A percentile compares a stretch with the other conserved stretches of the same genome.
phyloP scores from a whole-genome alignment of 2,888 invertebrate species.

The Idaea straminata region DNA sequence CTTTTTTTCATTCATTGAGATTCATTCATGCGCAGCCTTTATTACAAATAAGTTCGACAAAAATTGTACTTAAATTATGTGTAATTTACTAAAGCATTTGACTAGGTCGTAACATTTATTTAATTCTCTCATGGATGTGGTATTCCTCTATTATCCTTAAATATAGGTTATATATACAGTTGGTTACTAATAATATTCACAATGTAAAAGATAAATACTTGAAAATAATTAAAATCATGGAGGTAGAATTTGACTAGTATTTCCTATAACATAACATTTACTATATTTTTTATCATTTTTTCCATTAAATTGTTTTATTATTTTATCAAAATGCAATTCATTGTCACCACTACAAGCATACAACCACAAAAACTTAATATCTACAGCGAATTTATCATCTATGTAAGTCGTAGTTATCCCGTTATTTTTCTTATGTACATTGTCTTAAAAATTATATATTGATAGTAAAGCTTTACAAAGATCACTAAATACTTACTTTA shows the following conservation, averaged over 20 bases:
- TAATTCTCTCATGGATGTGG: background rate
- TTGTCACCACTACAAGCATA: conserved; percentile 34
- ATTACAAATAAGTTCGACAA: background rate
- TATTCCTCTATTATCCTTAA: background rate
- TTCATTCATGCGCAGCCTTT: background rate
- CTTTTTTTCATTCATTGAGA: background rate
- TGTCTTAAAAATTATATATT: conserved; percentile 49
- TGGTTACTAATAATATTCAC: background rate
- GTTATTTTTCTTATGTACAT: conserved; percentile 71
- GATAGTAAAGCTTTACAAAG: conserved; percentile 67
- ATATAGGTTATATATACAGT: background rate
- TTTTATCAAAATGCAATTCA: conserved; percentile 25
- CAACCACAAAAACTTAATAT: conserved; percentile 30
- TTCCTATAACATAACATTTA: conserved; percentile 7
- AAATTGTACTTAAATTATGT: background rate
- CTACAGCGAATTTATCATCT: conserved; percentile 41
- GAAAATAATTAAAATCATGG: background rate
- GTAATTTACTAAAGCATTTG: conserved; percentile 1
- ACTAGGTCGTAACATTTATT: background rate
- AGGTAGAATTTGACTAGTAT: background rate
- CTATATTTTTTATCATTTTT: conserved; percentile 1
- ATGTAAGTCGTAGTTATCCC: conserved; percentile 80
- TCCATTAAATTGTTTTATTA: background rate
- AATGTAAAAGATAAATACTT: background rate
- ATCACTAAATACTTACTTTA: conserved; percentile 44